A percentile compares a stretch with the other conserved stretches of the same genome.
Conservation (phyloP, 2,113 vertebrate species). For the Mobula hypostoma region DNA sequence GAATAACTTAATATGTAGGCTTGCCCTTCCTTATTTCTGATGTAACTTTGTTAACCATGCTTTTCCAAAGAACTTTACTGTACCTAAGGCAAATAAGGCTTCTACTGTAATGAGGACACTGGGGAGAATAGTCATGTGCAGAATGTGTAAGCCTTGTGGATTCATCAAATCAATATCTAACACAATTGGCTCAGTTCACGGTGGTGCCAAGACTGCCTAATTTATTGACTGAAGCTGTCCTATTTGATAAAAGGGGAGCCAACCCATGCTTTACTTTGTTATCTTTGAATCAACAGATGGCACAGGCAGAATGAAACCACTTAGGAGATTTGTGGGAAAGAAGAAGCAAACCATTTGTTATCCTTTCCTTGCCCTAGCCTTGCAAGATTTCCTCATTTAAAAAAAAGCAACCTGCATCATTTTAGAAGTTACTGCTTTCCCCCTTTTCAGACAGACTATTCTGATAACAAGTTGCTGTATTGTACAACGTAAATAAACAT, state of each 20-base stretch:
- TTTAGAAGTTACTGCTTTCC: not conserved
- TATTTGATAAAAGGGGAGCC: not conserved
- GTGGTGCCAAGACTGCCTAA: slow-evolving; percentile 2
- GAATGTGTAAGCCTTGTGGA: slow-evolving; percentile 10
- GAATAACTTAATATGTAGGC: not conserved
- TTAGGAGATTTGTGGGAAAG: not conserved
- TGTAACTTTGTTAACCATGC: not conserved
- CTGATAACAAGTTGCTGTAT: too few relatives aligned
- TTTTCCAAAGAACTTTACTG: not conserved
- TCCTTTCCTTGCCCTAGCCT: not conserved
- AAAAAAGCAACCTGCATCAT: too few relatives aligned
- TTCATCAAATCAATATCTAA: slow-evolving; percentile 21
- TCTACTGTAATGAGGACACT: slow-evolving; percentile 22
- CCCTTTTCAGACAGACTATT: too few relatives aligned
- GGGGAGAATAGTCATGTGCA: slow-evolving; percentile 9
- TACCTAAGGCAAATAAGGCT: slow-evolving; percentile 3
- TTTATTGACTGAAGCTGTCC: not conserved
- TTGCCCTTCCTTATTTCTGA: not conserved
- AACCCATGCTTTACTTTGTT: not conserved
- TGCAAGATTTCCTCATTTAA: not conserved
- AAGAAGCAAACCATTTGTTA: not conserved
- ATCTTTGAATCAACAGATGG: not conserved
- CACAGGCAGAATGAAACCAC: not conserved
- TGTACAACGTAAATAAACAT: too few relatives aligned
- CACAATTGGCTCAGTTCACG: slow-evolving; percentile 22